phyloP scores from a whole-genome alignment of 2,113 vertebrate species.

The Anolis carolinensis region DNA sequence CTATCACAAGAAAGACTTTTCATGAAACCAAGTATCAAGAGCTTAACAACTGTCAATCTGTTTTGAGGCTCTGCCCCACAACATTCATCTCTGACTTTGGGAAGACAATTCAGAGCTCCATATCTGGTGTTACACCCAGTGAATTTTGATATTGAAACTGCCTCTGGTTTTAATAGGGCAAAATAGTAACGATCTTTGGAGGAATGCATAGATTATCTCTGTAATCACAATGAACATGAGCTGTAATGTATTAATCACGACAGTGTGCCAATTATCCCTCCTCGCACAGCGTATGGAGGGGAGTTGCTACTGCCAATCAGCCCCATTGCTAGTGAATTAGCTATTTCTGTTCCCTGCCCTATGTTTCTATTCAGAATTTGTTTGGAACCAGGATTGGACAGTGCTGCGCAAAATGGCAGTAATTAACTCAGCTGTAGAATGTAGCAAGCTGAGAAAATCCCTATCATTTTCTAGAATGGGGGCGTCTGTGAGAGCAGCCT shows the following conservation, averaged over 20 bases:
- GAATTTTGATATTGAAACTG: neutral
- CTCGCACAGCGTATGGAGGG: neutral
- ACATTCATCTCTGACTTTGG: neutral
- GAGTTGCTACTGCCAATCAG: neutral
- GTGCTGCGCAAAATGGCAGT: neutral
- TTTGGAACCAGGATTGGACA: conserved; percentile 46
- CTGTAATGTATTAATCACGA: neutral
- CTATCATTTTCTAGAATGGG: conserved; percentile 8
- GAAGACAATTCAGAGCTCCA: neutral
- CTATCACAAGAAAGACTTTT: neutral
- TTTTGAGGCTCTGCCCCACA: neutral
- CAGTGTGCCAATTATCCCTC: neutral
- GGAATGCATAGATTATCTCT: neutral
- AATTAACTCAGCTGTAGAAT: conserved; percentile 56
- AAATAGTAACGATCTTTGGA: rapidly evolving
- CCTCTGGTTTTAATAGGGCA: rapidly evolving
- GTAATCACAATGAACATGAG: conserved; percentile 1
- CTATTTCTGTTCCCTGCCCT: neutral
- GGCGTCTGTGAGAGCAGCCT: conserved; percentile 14
- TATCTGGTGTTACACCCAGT: neutral
- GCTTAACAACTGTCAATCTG: neutral
- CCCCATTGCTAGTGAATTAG: neutral
- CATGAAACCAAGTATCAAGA: neutral
- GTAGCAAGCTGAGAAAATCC: conserved; percentile 20
- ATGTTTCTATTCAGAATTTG: conserved; percentile 33